Evolutionary conservation across 1,140 invertebrate genomes (phyloP).

Genomic region (Polypedilum pembai): DNA sequence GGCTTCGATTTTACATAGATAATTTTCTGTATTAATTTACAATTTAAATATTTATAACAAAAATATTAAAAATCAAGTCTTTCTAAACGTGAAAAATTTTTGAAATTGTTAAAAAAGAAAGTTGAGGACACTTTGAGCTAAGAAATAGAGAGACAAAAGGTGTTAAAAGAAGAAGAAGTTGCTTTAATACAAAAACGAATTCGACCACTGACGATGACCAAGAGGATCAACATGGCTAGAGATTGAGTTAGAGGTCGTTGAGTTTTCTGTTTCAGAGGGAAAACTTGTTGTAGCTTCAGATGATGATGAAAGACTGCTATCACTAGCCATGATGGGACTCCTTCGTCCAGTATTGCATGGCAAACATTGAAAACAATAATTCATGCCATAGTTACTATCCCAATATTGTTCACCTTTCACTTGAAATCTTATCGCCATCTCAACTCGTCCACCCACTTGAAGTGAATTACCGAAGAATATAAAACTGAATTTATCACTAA

Average conservation of each 20-base stretch:
- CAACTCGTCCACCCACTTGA: slow-evolving; percentile 62
- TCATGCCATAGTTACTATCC: slow-evolving; percentile 79
- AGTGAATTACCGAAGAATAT: slow-evolving; percentile 63
- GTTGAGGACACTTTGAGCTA: no score
- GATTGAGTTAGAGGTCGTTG: not conserved
- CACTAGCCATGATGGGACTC: slow-evolving; percentile 31
- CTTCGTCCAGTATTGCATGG: slow-evolving; percentile 43
- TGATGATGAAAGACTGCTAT: slow-evolving; percentile 29
- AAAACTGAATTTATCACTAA: slow-evolving; percentile 84
- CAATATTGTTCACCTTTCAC: slow-evolving; percentile 77
- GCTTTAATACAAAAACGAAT: slow-evolving; percentile 22
- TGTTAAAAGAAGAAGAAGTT: no score
- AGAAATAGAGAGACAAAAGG: no score
- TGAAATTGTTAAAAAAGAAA: no score
- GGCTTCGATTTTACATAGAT: no score
- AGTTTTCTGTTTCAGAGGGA: not conserved
- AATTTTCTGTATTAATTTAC: no score
- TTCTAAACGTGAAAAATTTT: no score
- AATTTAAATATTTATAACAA: no score
- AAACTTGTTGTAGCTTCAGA: not conserved
- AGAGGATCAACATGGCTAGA: not conserved
- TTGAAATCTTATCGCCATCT: slow-evolving; percentile 76
- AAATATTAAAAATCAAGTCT: no score
- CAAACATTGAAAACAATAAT: slow-evolving; percentile 78
- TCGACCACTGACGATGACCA: not conserved